Base-by-base conservation (phyloP, 2,797 vertebrate genomes). In the Tragelaphus oryx region DNA sequence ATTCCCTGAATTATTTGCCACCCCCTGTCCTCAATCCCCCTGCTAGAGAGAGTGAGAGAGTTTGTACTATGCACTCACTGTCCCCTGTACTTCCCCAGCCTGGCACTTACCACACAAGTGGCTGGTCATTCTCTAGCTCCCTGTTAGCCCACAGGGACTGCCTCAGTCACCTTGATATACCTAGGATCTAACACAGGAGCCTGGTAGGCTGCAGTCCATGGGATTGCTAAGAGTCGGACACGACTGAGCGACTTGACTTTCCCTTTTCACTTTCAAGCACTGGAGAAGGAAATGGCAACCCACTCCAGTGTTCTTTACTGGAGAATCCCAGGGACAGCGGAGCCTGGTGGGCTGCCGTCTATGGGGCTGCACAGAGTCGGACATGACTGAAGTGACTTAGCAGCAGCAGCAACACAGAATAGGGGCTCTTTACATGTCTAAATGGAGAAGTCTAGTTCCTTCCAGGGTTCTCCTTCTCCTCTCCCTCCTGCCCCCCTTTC, bases 1-100 rank as follows among this genome's bases (percentile, higher is more conserved):
- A 96, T 95, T 96, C 86, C 57, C 93, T 79, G 85, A 85, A 89
- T 89, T 83, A 90, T 44, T 86, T 41, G 11, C 41, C 17, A 6
- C 13, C 62, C 41, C 41, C 30, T 14, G 26, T 79, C 52, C 52
- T 87, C 54, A 59, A 6, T 22, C 10, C 17, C 57, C 30, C 28
- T 65, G 68, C 30, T n/a, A 3, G 41, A 46, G 62, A 65, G n/a
- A 65, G 41, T 5, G 41, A 41, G 18, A 6, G 65, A 3, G 17
- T 30, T 28, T 11, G 28, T 20, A 74, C 33, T 74, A 46, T 22
- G 22, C 41, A 41, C 59, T 46, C 30, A 28, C 6, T 37, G 48
- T 62, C 41, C 8, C 41, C 78, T 71, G 33, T 5, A 57, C 41
- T 57, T 7, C 60, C 82, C 44, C 50, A 44, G n/a, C 41, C 41